Evolutionary conservation across 2,888 invertebrate species (phyloP), one percentile per base, ranked within the genome.

Genomic region (Sphecodes monilicornis): DNA sequence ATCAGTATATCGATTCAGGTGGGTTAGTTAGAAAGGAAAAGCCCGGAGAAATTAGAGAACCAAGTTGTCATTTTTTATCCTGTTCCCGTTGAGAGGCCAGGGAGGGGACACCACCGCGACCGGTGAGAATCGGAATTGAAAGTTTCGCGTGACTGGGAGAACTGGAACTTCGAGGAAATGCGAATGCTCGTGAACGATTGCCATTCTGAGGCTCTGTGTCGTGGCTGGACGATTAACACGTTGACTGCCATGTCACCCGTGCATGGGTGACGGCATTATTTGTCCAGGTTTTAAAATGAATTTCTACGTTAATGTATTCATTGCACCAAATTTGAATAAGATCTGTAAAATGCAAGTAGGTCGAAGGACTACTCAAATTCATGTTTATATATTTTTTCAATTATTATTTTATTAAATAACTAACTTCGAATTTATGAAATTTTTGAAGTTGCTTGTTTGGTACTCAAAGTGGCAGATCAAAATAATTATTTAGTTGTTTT

Each of bases 1-100:
- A 26, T 5, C 60, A 29, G 60, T 60, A 54, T 87, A 89, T 88
- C 82, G 84, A 89, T 87, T 87, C 73, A 64, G 29, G 36, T 22
- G 72, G 50, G 82, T 73, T 74, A 41, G 77, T 75, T 80, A 36
- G 79, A 72, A 89, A 84, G 69, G 82, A 83, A 87, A 83, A 78
- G 29, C 78, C 64, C 43, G 46, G 29, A 79, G 87, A 87, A 84
- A 88, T 87, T 80, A 76, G 76, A 73, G 74, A 46, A 76, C 39
- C 57, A 16, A 5, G 32, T 39, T 43, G 46, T 54, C n/a, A n/a
- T 36, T 46, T 46, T 75, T 46, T 54, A n/a, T 41, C 22, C 5
- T 64, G 36, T 73, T 29, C 8, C 18, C 54, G 10, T 1, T 3
- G 11, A 11, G 54, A 3, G n/a, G 54, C 2, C 3, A 10, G n/a